Evolutionary conservation across 2,113 vertebrate genomes (phyloP).

Genomic region (Pterocles orientalis): DNA sequence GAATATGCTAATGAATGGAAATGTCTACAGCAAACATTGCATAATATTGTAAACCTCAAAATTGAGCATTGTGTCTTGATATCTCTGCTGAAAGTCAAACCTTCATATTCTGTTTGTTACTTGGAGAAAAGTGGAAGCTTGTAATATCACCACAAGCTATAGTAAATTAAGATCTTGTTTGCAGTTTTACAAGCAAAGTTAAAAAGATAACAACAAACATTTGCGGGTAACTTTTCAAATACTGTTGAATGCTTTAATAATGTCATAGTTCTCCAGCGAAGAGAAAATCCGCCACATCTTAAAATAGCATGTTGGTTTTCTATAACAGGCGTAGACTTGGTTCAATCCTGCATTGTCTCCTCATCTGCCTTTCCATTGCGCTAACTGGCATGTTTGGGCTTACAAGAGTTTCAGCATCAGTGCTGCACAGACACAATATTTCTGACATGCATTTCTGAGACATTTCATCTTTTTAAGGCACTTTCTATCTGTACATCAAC

Average conservation of each 20-base stretch:
- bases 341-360: neutral
- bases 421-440: neutral
- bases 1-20: slow-evolving; percentile 81
- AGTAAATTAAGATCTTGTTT: neutral
- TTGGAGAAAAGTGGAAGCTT: neutral
- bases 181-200: neutral
- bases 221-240: neutral
- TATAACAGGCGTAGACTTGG: neutral
- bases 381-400: neutral
- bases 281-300: neutral
- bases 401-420: neutral
- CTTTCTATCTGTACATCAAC: neutral
- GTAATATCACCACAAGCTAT: neutral
- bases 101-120: neutral
- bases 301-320: neutral
- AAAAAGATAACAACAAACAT: neutral
- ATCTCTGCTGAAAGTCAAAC: slow-evolving; percentile 51
- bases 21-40: slow-evolving; percentile 77
- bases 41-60: slow-evolving; percentile 66
- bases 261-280: neutral
- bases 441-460: neutral
- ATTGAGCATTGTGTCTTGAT: slow-evolving; percentile 57
- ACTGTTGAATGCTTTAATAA: neutral
- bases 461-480: neutral
- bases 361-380: accelerated